Percentiles rank a stretch among this genome's conserved stretches.
Evolutionary conservation across 1,140 invertebrate genomes (phyloP).

Genomic region (Thereuonema tuberculata): DNA sequence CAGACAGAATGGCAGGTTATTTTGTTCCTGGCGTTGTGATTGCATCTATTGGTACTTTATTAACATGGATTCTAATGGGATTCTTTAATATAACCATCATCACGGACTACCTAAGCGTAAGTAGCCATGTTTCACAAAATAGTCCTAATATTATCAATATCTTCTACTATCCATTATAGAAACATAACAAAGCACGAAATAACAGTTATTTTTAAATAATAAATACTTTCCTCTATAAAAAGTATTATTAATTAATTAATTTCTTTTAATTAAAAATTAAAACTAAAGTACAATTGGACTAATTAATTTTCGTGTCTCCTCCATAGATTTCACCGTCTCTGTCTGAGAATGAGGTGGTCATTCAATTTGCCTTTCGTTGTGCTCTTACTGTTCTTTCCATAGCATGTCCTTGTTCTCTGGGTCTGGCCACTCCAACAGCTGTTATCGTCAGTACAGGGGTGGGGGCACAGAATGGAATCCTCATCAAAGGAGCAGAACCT

Average conservation of each 20-base stretch:
- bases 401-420: conserved; percentile 93
- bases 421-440: conserved; percentile 93
- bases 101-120: too few relatives aligned
- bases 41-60: conserved; percentile 69
- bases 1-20: conserved; percentile 91
- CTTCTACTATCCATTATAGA: too few relatives aligned
- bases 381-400: conserved; percentile 93
- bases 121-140: too few relatives aligned
- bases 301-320: too few relatives aligned
- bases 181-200: too few relatives aligned
- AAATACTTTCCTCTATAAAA: conserved; percentile 13
- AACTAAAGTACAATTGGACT: too few relatives aligned
- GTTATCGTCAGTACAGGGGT: conserved; percentile 98
- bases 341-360: conserved; percentile 51
- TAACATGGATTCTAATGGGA: conserved; percentile 79
- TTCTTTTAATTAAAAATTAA: too few relatives aligned
- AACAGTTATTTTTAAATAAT: conserved; percentile 43
- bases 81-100: conserved; percentile 56
- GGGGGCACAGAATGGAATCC: conserved; percentile 84
- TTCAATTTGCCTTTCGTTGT: conserved; percentile 86
- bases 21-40: conserved; percentile 89
- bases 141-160: too few relatives aligned
- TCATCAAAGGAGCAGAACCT: conserved; percentile 95
- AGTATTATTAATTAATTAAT: too few relatives aligned
- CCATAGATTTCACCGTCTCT: conserved; percentile 32